These are phyloP conservation scores for Lycocorax pyrrhopterus DNA, from an alignment of 2,113 vertebrate species.

Conservation along the genomic window DNA sequence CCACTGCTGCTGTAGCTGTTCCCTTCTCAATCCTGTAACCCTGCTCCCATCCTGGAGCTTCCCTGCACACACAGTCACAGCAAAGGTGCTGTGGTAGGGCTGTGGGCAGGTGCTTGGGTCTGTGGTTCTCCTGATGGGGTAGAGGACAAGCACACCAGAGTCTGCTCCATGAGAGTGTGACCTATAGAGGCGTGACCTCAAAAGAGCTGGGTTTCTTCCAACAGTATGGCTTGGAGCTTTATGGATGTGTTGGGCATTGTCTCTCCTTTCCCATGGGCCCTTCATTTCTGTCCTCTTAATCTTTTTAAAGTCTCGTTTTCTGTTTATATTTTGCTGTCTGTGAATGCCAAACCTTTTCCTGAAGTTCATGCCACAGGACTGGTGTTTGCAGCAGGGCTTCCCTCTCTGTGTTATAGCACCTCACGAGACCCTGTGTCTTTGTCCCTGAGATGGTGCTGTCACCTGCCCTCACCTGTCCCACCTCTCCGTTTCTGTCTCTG, in stretches of 20 bases:
- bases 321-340: neutral
- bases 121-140: neutral
- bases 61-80: neutral
- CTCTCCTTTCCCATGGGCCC: neutral
- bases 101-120: neutral
- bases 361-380: neutral
- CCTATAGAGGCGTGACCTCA: neutral
- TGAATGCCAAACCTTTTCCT: neutral
- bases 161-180: neutral
- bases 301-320: neutral
- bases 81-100: neutral
- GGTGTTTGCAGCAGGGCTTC: neutral
- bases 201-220: neutral
- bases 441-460: neutral
- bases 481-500: neutral
- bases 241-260: neutral
- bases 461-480: neutral
- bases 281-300: neutral
- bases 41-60: neutral
- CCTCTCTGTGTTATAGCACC: neutral
- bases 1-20: neutral
- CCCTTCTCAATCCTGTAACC: fast-evolving
- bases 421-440: neutral
- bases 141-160: neutral
- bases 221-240: neutral